A percentile compares a stretch with the other conserved stretches of the same genome.
These are phyloP conservation scores for Agrotis clavis DNA, from an alignment of 2,888 invertebrate species.

Conservation along the genomic window DNA sequence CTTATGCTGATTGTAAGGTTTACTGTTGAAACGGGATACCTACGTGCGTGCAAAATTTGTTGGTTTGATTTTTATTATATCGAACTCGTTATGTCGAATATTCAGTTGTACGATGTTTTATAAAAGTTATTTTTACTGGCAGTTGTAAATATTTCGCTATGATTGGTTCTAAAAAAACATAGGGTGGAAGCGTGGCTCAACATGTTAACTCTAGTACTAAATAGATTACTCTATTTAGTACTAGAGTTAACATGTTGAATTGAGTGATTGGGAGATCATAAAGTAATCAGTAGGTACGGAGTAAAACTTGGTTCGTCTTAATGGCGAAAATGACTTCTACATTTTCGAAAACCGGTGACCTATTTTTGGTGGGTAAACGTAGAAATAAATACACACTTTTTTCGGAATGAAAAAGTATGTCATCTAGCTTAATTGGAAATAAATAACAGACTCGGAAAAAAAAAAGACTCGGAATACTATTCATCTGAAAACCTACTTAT, in stretches of 20 bases:
- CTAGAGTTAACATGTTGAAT: too few relatives aligned
- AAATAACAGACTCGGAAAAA: conserved; percentile 23
- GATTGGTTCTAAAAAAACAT: not conserved
- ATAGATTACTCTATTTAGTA: too few relatives aligned
- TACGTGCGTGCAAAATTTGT: too few relatives aligned
- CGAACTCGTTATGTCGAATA: too few relatives aligned
- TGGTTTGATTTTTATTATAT: too few relatives aligned
- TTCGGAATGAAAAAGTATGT: conserved; percentile 17
- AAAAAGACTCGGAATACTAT: not conserved
- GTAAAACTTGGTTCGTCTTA: not conserved
- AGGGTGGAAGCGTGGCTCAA: not conserved
- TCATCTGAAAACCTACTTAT: not conserved
- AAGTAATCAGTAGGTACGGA: conserved; percentile 3
- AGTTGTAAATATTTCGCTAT: conserved; percentile 7
- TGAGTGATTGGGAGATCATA: not conserved
- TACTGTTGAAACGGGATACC: not conserved
- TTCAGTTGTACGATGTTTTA: too few relatives aligned
- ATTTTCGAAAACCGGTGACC: conserved; percentile 7
- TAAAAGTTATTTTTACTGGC: too few relatives aligned
- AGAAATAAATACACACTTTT: conserved; percentile 2
- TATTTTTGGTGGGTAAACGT: not conserved
- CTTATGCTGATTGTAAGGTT: not conserved
- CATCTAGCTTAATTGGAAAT: conserved; percentile 22
- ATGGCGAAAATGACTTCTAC: not conserved
- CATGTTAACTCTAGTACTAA: not conserved